These are phyloP conservation scores for Galerucella pusilla DNA, from an alignment of 2,888 invertebrate species.

Conservation along the genomic window DNA sequence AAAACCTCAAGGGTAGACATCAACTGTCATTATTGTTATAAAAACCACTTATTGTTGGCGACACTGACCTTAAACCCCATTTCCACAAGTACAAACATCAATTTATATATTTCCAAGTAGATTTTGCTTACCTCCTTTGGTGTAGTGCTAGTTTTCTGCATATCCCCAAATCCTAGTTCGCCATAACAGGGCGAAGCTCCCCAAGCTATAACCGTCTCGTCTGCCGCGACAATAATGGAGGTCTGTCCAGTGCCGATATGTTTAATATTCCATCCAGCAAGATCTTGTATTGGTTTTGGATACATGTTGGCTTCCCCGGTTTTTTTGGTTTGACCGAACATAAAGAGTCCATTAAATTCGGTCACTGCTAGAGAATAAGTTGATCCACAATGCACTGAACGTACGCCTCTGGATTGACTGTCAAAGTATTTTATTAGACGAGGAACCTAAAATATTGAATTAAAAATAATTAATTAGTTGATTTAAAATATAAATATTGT, in stretches of 20 bases:
- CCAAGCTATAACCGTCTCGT: slow-evolving; percentile 91
- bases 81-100: too few relatives aligned
- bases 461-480: not conserved
- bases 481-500: slow-evolving; percentile 1
- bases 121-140: slow-evolving; percentile 80
- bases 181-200: slow-evolving; percentile 95
- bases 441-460: slow-evolving; percentile 61
- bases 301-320: slow-evolving; percentile 97
- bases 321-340: slow-evolving; percentile 93
- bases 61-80: too few relatives aligned
- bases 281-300: slow-evolving; percentile 92
- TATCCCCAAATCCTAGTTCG: slow-evolving; percentile 90
- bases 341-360: slow-evolving; percentile 78
- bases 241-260: slow-evolving; percentile 86
- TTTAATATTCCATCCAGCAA: slow-evolving; percentile 93
- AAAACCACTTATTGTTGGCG: too few relatives aligned
- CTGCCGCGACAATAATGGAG: slow-evolving; percentile 88
- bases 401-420: slow-evolving; percentile 84
- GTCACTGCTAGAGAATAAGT: slow-evolving; percentile 88
- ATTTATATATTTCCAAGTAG: not conserved
- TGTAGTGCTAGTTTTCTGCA: slow-evolving; percentile 85
- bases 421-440: slow-evolving; percentile 91
- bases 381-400: slow-evolving; percentile 85
- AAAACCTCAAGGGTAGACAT: too few relatives aligned
- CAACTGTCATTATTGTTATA: too few relatives aligned